phyloP scores from a whole-genome alignment of 2,888 invertebrate genomes.

The Himalopsyche kuldschensis region DNA sequence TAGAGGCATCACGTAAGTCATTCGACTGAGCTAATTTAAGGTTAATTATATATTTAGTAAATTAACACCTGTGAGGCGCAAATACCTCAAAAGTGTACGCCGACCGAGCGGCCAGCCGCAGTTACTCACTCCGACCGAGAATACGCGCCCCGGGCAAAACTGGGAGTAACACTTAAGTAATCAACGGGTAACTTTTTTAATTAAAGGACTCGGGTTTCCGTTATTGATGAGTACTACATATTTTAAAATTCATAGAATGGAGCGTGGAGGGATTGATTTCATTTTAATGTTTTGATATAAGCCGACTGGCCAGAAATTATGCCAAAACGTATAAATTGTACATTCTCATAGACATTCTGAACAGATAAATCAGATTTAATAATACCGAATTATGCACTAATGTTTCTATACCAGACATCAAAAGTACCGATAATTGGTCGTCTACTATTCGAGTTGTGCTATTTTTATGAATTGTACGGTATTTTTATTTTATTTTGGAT shows the following conservation, averaged over 20 bases:
- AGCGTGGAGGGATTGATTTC: background rate
- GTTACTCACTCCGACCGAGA: background rate
- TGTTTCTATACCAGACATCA: background rate
- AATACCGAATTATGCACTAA: background rate
- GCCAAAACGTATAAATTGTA: too few species aligned
- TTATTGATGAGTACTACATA: conserved; percentile 14
- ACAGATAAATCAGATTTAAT: background rate
- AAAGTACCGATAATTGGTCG: background rate
- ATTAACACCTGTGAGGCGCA: conserved; percentile 36
- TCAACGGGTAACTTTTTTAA: conserved; percentile 34
- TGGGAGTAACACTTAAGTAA: conserved; percentile 29
- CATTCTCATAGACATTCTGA: too few species aligned
- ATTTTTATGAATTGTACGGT: too few species aligned
- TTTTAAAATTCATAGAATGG: background rate
- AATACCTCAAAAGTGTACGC: conserved; percentile 1
- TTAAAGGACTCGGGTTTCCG: conserved; percentile 27
- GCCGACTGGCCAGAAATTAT: background rate
- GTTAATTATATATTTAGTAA: conserved; percentile 39
- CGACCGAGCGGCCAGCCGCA: background rate
- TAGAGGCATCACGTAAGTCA: conserved; percentile 15
- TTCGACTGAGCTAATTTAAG: conserved; percentile 35
- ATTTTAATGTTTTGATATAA: background rate
- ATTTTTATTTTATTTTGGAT: too few species aligned
- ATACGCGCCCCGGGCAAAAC: background rate
- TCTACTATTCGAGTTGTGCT: background rate